Base-by-base conservation (phyloP, 2,888 invertebrate species). In the Hydraecia micacea region DNA sequence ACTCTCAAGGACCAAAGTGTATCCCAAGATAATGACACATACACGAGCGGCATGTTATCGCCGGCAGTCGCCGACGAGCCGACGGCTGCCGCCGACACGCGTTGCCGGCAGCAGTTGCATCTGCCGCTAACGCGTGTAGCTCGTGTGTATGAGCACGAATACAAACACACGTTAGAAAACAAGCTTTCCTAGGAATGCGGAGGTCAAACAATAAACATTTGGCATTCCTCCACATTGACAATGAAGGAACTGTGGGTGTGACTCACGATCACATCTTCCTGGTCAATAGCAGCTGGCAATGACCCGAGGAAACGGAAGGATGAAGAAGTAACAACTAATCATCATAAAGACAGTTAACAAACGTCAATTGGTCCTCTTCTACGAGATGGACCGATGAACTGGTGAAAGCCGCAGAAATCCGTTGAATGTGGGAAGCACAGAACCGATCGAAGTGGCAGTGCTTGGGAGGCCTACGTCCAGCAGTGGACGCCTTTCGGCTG, bases 161-260 rank as follows among this genome's bases (percentile, higher is more conserved):
- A 62, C 18, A 63, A 72, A 62, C 39, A 21, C 32, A 21, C 25
- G 5, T 11, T 32, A 5, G 55, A 66, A 49, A 80, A 36, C n/a
- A 36, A 15, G 32, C 15, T 49, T 62, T 46, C 60, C n/a, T 67
- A 60, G 21, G 52, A 71, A 55, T 77, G 32, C 25, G 9, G 36
- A 49, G 67, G 68, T 68, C n/a, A 55, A 32, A 63, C 25, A 68
- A 49, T 42, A 70, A 71, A 55, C 15, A 62, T 39, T 84, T 81
- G 81, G 69, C 84, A 73, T 62, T 39, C 32, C n/a, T 78, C 69
- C 84, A 70, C 46, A 39, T 32, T 39, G 49, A 74, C n/a, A 66
- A 32, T 11, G 52, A n/a, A 42, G 25, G n/a, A 69, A 72, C 18
- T 9, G 49, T 49, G 32, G 62, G n/a, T 39, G 18, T 55, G 67